Evolutionary conservation across 2,797 vertebrate genomes (phyloP).

Genomic region (Aplochiton taeniatus): DNA sequence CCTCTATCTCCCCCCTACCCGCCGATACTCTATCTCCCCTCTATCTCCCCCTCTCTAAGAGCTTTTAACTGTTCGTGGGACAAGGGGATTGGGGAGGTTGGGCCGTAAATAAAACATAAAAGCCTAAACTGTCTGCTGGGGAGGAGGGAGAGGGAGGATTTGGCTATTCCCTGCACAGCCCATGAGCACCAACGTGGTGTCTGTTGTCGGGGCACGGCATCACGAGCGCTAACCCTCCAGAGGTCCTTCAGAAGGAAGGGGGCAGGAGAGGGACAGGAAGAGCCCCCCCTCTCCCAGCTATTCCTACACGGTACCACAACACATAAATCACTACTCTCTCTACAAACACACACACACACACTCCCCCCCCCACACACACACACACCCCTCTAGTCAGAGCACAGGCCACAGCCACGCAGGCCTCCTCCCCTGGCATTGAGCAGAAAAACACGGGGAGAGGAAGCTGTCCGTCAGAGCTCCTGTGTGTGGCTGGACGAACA

Average conservation of each 20-base stretch:
- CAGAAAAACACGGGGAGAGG: not conserved
- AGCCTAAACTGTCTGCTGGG: not conserved
- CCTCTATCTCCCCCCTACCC: not conserved
- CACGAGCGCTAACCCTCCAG: not conserved
- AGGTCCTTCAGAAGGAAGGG: not conserved
- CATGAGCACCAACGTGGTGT: not conserved
- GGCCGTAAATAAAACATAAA: slow-evolving; percentile 3
- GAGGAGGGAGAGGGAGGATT: not conserved
- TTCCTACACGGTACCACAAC: not conserved
- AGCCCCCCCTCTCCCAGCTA: not conserved
- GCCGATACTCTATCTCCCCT: too few relatives aligned
- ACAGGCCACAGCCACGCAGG: not conserved
- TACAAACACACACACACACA: slow-evolving; percentile 7
- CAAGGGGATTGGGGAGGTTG: not conserved
- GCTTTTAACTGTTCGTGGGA: not conserved
- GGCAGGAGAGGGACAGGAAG: not conserved
- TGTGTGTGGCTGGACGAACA: not conserved
- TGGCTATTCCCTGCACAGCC: not conserved
- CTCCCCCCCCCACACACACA: not conserved
- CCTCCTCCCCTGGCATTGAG: not conserved
- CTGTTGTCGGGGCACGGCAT: slow-evolving; percentile 1
- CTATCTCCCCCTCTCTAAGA: not conserved
- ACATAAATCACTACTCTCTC: slow-evolving; percentile 9
- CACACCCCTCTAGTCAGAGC: not conserved
- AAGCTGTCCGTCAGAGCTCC: not conserved